A percentile compares a stretch with the other conserved stretches of the same genome.
Evolutionary conservation across 2,888 invertebrate genomes (phyloP).

Genomic region (Sussaba pulchella): DNA sequence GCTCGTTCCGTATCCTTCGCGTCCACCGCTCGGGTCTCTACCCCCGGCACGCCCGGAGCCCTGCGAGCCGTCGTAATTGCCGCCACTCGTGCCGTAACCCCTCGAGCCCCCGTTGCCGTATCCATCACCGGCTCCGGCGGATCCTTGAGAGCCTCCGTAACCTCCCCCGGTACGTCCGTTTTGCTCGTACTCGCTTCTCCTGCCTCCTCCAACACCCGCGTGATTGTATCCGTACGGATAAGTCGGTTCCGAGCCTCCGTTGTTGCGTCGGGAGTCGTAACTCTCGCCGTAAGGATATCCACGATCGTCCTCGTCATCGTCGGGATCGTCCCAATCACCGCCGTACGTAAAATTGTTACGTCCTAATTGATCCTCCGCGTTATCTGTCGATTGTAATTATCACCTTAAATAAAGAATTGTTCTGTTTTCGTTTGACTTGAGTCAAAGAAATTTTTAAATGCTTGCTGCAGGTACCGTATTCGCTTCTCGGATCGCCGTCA

Average conservation of each 20-base stretch:
- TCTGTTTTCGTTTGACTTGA: conserved; percentile 38
- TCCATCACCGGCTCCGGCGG: conserved; percentile 29
- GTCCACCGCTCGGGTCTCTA: conserved; percentile 30
- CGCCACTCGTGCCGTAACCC: conserved; percentile 55
- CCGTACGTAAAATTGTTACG: conserved; percentile 27
- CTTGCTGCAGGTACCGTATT: conserved; percentile 33
- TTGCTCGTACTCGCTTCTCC: conserved; percentile 5
- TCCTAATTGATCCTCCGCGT: conserved; percentile 54
- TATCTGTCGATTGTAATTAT: too few species aligned
- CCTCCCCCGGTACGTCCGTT: conserved; percentile 17
- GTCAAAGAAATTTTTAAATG: neutral
- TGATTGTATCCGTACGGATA: neutral
- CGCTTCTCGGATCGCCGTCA: conserved; percentile 37
- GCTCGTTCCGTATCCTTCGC: conserved; percentile 61
- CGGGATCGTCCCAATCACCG: conserved; percentile 3
- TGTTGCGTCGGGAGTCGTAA: conserved; percentile 31
- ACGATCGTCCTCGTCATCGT: conserved; percentile 34
- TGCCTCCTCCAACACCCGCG: neutral
- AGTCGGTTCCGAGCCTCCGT: neutral
- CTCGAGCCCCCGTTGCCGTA: conserved; percentile 39
- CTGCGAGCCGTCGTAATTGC: conserved; percentile 22
- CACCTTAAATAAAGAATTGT: neutral
- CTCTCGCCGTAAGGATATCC: conserved; percentile 27
- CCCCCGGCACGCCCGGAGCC: conserved; percentile 31
- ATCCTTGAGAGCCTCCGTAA: neutral